phyloP scores from a whole-genome alignment of 2,888 invertebrate species.

The Pecten maximus region DNA sequence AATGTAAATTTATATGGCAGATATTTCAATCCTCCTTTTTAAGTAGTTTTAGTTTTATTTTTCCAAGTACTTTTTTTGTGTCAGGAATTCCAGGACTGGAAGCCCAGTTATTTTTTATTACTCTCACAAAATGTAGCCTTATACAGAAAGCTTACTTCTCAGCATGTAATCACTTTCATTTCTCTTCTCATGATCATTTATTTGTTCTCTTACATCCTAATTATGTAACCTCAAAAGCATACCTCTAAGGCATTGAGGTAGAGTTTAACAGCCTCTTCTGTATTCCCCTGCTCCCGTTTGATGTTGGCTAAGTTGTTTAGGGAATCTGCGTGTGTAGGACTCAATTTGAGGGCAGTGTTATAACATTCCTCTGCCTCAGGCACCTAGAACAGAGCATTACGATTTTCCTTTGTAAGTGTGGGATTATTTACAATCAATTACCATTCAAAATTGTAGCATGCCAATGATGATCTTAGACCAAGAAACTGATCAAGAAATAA shows the following conservation, averaged over 20 bases:
- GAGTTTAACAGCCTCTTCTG: slow-evolving; percentile 96
- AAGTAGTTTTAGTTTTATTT: too few relatives aligned
- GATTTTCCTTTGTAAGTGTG: not conserved
- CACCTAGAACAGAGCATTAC: slow-evolving; percentile 83
- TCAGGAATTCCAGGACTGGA: too few relatives aligned
- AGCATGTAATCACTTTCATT: too few relatives aligned
- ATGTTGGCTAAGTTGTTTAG: slow-evolving; percentile 99
- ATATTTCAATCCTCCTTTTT: too few relatives aligned
- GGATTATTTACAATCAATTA: not conserved
- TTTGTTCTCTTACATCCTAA: too few relatives aligned
- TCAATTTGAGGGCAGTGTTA: slow-evolving; percentile 95
- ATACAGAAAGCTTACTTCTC: too few relatives aligned
- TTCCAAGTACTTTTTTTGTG: too few relatives aligned
- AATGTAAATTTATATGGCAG: too few relatives aligned
- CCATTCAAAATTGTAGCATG: not conserved
- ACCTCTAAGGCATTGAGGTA: slow-evolving; percentile 89
- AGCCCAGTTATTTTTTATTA: too few relatives aligned
- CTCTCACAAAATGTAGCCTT: too few relatives aligned
- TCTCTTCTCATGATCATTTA: too few relatives aligned
- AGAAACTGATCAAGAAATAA: not conserved
- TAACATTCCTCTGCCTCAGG: slow-evolving; percentile 98
- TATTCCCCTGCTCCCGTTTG: slow-evolving; percentile 96
- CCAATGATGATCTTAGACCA: not conserved
- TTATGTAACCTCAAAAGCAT: too few relatives aligned
- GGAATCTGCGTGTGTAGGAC: slow-evolving; percentile 98